Conservation (phyloP, 2,113 vertebrate genomes). For the Barbus barbus region DNA sequence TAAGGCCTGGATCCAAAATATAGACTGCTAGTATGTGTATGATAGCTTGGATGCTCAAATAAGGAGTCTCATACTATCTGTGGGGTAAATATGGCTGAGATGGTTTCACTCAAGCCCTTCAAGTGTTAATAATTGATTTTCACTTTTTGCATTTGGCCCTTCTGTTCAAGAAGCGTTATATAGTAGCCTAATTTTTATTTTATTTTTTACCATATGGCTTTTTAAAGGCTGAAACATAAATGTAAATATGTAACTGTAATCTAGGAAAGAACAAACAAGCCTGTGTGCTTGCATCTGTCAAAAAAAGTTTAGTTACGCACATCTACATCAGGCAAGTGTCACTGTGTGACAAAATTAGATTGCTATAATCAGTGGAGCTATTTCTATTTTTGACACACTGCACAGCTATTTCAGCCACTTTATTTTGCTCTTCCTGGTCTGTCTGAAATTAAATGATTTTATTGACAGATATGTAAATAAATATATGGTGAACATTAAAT, state of each 20-base stretch:
- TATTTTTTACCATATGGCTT: not conserved
- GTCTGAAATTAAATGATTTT: not conserved
- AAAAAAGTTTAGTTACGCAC: not conserved
- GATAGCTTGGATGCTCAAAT: not conserved
- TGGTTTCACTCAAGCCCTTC: not conserved
- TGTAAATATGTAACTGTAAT: not conserved
- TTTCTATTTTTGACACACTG: not conserved
- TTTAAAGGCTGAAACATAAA: not conserved
- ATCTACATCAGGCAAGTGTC: not conserved
- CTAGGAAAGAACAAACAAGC: not conserved
- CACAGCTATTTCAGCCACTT: not conserved
- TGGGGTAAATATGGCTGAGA: not conserved
- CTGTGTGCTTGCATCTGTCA: not conserved
- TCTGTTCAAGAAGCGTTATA: not conserved
- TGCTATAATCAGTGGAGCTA: not conserved
- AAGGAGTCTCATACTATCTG: not conserved
- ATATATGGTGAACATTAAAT: not conserved
- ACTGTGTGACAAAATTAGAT: not conserved
- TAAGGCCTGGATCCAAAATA: constrained; percentile 56
- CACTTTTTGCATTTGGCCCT: not conserved
- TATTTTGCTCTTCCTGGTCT: not conserved
- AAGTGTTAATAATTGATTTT: not conserved
- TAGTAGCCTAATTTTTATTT: not conserved
- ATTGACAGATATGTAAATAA: not conserved
- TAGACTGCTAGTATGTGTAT: not conserved